Conservation (phyloP, 1,140 invertebrate genomes). For the Meloidogyne chitwoodi region DNA sequence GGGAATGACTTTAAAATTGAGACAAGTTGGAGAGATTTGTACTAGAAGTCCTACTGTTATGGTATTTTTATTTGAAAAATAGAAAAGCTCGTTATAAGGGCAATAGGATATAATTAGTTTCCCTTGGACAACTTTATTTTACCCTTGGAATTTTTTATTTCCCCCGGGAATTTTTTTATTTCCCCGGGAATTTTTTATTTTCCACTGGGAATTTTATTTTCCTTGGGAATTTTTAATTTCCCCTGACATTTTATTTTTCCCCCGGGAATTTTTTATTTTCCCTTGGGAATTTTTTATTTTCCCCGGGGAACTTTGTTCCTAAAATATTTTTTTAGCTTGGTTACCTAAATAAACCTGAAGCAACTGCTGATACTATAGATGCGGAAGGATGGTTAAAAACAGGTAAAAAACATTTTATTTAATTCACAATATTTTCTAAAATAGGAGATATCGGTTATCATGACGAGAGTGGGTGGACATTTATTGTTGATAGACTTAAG, state of each 20-base stretch:
- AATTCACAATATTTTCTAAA: not conserved
- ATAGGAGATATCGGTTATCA: constrained; percentile 71
- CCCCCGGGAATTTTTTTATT: no score
- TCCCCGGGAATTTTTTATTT: no score
- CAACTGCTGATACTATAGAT: constrained; percentile 66
- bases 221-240: no score
- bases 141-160: no score
- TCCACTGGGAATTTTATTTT: no score
- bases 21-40: constrained; percentile 41
- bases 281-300: no score
- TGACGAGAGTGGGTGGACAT: constrained; percentile 68
- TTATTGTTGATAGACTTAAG: constrained; percentile 77
- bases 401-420: constrained; percentile 62
- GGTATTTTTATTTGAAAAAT: constrained; percentile 18
- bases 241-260: no score
- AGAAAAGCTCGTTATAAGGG: no score
- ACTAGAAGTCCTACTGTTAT: constrained; percentile 40
- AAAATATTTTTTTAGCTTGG: constrained; percentile 24
- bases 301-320: no score
- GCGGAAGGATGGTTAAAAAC: constrained; percentile 75
- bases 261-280: no score
- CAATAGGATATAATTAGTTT: no score
- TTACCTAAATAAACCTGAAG: constrained; percentile 42
- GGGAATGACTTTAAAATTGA: constrained; percentile 8
- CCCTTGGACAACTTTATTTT: no score